Evolutionary conservation across 53 echinoderm and acorn worm genomes (phyloP), one percentile per base, ranked within the genome.

Genomic region (Arbacia lixula): DNA sequence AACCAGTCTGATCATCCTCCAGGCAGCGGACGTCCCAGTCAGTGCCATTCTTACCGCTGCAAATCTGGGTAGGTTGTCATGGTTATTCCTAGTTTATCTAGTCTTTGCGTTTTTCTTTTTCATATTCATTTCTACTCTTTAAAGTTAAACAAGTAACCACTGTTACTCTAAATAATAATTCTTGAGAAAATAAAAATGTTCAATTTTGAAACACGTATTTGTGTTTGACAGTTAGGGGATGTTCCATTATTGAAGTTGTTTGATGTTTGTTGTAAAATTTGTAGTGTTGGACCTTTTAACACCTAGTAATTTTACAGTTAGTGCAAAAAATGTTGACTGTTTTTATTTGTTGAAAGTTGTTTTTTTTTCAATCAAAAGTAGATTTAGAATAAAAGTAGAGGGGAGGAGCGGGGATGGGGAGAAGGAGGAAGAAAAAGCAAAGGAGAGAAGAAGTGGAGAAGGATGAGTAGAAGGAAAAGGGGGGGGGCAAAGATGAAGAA

Each of bases 1-100:
- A 2, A 84, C 83, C 50, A 72, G 89, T 0, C 30, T 92, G 24
- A 49, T 75, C 20, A 35, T 75, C 34, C 4, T 75, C 52, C 33
- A 52, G 22, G 19, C 6, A 14, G 17, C 19, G 52, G 75, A 75
- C 33, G 19, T 52, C 31, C 29, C 37, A 0, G 36, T 34, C 2
- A 35, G 36, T 12, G 17, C 31, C 12, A n/a, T 36, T 32, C 20
- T 75, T n/a, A 55, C n/a, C 2, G 75, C 26, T 28, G 31, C 37
- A 21, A 75, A 75, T 53, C 75, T 22, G 53, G 75, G 75, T 75
- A n/a, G 20, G 55, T n/a, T n/a, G n/a, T n/a, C n/a, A n/a, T n/a
- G n/a, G n/a, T n/a, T n/a, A n/a, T n/a, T n/a, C n/a, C n/a, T n/a
- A n/a, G n/a, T n/a, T n/a, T n/a, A n/a, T n/a, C n/a, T n/a, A n/a